Percentiles rank a stretch among this genome's conserved stretches.
These are phyloP conservation scores for Hestina assimilis DNA, from an alignment of 1,140 invertebrate genomes.

Conservation along the genomic window DNA sequence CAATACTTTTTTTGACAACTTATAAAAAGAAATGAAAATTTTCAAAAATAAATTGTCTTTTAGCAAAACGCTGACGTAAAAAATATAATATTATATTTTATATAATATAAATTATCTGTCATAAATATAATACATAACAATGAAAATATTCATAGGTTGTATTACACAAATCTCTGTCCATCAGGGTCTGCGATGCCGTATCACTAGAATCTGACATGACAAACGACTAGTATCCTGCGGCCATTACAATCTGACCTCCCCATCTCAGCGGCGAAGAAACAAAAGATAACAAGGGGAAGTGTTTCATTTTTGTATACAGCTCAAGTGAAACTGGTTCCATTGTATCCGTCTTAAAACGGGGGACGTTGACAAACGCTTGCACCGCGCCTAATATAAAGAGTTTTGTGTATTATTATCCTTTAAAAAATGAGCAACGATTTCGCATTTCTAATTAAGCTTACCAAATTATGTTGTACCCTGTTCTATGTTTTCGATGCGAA, in stretches of 20 bases:
- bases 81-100: not conserved
- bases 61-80: too few relatives aligned
- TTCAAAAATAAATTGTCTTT: not conserved
- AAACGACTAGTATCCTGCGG: constrained; percentile 49
- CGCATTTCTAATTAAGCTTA: not conserved
- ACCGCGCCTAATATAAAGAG: constrained; percentile 29
- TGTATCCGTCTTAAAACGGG: constrained; percentile 48
- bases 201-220: constrained; percentile 69
- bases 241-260: constrained; percentile 40
- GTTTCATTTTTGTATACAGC: constrained; percentile 6
- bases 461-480: too few relatives aligned
- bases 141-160: constrained; percentile 64
- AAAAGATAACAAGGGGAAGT: constrained; percentile 9
- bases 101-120: not conserved
- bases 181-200: constrained; percentile 50
- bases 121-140: not conserved
- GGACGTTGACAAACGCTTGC: constrained; percentile 52
- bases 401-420: constrained; percentile 23
- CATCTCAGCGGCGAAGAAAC: not conserved
- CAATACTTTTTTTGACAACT: too few relatives aligned
- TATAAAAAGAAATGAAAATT: too few relatives aligned
- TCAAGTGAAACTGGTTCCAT: constrained; percentile 38
- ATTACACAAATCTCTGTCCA: constrained; percentile 68
- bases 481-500: too few relatives aligned
- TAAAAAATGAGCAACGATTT: not conserved